Base-by-base conservation (phyloP, 2,797 vertebrate genomes). In the Propithecus perrieri region DNA sequence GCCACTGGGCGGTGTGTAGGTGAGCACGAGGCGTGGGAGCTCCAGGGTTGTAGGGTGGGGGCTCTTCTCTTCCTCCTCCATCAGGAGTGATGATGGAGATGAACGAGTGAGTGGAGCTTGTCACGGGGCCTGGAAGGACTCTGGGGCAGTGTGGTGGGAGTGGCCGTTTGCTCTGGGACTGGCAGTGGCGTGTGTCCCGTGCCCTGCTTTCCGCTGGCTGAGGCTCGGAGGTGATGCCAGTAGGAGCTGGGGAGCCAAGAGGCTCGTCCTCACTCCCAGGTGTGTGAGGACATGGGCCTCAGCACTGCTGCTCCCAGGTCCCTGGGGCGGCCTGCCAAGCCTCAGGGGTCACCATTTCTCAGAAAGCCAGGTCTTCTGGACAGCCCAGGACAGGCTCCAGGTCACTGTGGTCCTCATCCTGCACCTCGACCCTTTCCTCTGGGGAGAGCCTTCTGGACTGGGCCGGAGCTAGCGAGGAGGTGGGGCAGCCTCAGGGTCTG, bases 241-340 rank as follows among this genome's bases (percentile, higher is more conserved):
- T 5, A 14, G 81, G 48, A 55, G 41, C 46, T 53, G 12, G 11
- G 33, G 33, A 11, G 14, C 1, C 0, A 4, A 0, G 9, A 18
- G 61, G 50, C 57, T 30, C 7, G 4, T 6, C 38, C 35, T 30
- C 22, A 7, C 46, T 33, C 65, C 1, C 0, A 17, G 50, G 13
- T 6, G 2, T 33, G 41, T 38, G 41, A 48, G 74, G 41, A 7
- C n/a, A 1, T 7, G 1, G 41, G 9, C 4, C n/a, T 74, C n/a
- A 13, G 63, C 7, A 1, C n/a, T 1, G 0, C 59, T 0, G 1
- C 14, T 63, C 67, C 2, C 46, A 20, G 2, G 14, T n/a, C 38
- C n/a, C 30, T 0, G 20, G 61, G 67, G 14, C 4, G 53, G 91
- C 61, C 83, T 65, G 12, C 0, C 33, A 50, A 80, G 50, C 28